Evolutionary conservation across 2,888 invertebrate genomes (phyloP), one percentile per base, ranked within the genome.

Genomic region (Agrochola lota): DNA sequence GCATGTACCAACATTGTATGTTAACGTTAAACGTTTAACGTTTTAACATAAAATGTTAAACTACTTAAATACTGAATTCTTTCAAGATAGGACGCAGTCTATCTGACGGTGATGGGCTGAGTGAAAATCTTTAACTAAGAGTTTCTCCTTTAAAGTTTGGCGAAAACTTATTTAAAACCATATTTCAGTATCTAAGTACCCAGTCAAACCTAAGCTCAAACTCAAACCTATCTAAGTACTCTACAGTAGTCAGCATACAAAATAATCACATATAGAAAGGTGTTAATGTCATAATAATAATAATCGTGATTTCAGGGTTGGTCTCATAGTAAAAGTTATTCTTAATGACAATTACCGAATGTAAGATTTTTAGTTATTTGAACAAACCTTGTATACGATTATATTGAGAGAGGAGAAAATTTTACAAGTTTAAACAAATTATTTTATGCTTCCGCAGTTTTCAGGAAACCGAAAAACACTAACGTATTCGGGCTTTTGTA

Each of bases 1-100:
- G 59, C 43, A 35, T 73, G 43, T 66, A 59, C 49, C 15, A 46
- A 82, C 55, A 67, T 74, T 78, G 78, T 81, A 74, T 59, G 64
- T 60, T 55, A 75, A 82, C 52, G 43, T 52, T 74, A 9, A 20
- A 3, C 15, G 30, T 55, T 66, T n/a, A n/a, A n/a, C n/a, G 60
- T 75, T 46, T 60, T 17, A 11, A 46, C 35, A 60, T 43, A 46
- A 66, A 78, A 74, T 35, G 35, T 59, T 73, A 73, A 15, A 72
- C 30, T 72, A 64, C 63, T 55, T 40, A 64, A 71, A 52, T 35
- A 62, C 40, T 55, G 26, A 68, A 69, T 40, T 60, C 26, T 60
- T 81, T 81, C 11, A 71, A 35, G 71, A 40, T 49, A 71, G 49
- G 35, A 40, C 6, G 15, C 12, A 43, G 74, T 74, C 11, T 59